A percentile compares a stretch with the other conserved stretches of the same genome.
These are phyloP conservation scores for Mus minutoides DNA, from an alignment of 2,797 vertebrate genomes.

Conservation along the genomic window DNA sequence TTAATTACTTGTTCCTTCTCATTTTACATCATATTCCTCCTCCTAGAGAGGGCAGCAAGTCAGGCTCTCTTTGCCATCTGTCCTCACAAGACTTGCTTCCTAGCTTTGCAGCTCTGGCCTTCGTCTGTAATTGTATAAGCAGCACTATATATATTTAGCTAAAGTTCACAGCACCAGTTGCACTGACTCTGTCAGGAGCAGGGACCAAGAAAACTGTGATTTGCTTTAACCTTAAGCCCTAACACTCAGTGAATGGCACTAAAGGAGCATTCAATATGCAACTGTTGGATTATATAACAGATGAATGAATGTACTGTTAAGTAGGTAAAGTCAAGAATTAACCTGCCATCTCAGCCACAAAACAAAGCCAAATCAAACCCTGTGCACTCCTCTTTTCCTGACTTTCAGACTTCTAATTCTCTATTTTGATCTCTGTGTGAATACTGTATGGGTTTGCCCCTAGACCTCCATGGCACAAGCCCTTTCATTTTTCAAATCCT, in stretches of 20 bases:
- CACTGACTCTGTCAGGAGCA: background rate
- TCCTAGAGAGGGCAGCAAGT: background rate
- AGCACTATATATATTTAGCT: background rate
- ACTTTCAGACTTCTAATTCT: background rate
- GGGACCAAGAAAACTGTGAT: background rate
- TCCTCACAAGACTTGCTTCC: background rate
- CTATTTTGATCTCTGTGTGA: slow-evolving; percentile 21
- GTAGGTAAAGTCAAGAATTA: background rate
- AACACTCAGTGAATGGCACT: background rate
- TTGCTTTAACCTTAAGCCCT: background rate
- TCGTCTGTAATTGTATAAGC: background rate
- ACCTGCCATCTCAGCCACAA: background rate
- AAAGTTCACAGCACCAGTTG: background rate
- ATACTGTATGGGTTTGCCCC: background rate
- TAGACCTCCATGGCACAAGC: background rate
- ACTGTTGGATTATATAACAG: background rate
- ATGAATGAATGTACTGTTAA: background rate
- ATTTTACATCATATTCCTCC: background rate
- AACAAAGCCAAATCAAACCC: background rate
- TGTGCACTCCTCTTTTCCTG: background rate
- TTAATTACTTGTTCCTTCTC: background rate
- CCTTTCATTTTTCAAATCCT: background rate
- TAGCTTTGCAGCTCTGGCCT: background rate
- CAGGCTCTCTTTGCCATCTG: background rate
- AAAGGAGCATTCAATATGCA: background rate